A percentile compares a stretch with the other conserved stretches of the same genome.
phyloP scores from a whole-genome alignment of 2,888 invertebrate species.

The Yponomeuta sedellus region DNA sequence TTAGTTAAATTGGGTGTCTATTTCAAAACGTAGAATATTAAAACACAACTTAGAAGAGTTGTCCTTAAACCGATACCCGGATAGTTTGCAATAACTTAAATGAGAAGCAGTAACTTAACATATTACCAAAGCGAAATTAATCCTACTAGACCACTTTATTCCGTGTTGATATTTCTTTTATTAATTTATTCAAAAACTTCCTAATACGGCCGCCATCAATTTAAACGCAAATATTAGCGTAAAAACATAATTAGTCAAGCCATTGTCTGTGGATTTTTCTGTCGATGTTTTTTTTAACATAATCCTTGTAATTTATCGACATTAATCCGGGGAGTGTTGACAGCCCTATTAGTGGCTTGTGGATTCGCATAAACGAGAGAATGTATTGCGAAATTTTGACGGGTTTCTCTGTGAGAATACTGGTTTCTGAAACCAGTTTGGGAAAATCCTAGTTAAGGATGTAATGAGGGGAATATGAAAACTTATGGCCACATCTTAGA shows the following conservation, averaged over 20 bases:
- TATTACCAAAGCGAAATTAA: background rate
- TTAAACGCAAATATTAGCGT: background rate
- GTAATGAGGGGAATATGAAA: conserved; percentile 29
- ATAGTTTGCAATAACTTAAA: too few species aligned
- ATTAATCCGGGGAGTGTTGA: background rate
- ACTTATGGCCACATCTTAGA: conserved; percentile 21
- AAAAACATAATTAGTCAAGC: background rate
- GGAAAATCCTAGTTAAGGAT: conserved; percentile 28
- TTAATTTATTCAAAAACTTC: background rate
- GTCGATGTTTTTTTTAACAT: background rate
- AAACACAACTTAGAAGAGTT: too few species aligned
- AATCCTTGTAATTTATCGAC: conserved; percentile 2
- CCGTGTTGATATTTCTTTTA: background rate
- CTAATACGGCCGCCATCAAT: background rate
- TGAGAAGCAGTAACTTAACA: too few species aligned
- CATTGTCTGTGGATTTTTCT: background rate
- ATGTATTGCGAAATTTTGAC: conserved; percentile 40
- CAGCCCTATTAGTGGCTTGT: background rate
- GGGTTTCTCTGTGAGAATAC: conserved; percentile 24
- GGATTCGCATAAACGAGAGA: conserved; percentile 34
- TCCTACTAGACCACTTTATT: background rate
- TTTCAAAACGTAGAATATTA: too few species aligned
- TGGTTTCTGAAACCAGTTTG: conserved; percentile 30
- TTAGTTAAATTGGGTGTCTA: too few species aligned
- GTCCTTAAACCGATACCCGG: too few species aligned